phyloP scores from a whole-genome alignment of 2,888 invertebrate genomes.

The Cremastobaeus sp. region DNA sequence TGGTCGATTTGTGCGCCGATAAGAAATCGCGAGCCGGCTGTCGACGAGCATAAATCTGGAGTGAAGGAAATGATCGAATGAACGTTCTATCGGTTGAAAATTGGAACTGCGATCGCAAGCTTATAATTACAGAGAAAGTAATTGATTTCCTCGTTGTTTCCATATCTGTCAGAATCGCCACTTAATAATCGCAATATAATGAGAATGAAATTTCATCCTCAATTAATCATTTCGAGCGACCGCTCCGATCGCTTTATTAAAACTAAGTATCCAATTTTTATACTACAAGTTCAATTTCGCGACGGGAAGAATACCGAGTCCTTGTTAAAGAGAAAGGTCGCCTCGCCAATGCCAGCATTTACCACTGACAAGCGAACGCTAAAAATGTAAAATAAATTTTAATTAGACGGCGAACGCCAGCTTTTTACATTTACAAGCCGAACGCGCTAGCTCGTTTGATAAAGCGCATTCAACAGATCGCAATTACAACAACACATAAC shows the following conservation, averaged over 20 bases:
- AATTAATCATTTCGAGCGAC: conserved; percentile 32
- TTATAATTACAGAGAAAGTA: conserved; percentile 55
- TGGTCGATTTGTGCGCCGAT: conserved; percentile 28
- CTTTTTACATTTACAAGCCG: conserved; percentile 36
- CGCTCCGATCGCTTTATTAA: conserved; percentile 3
- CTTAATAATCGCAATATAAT: conserved; percentile 22
- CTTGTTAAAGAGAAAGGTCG: conserved; percentile 52
- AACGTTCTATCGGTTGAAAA: conserved; percentile 45
- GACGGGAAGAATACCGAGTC: conserved; percentile 43
- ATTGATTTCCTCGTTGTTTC: conserved; percentile 52
- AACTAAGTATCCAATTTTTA: conserved; percentile 16
- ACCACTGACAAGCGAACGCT: conserved; percentile 41
- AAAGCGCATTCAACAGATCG: conserved; percentile 37
- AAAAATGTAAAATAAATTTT: conserved; percentile 54
- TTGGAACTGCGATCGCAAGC: conserved; percentile 39
- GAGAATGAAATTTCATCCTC: conserved; percentile 15
- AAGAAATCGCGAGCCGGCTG: conserved; percentile 26
- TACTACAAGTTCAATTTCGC: conserved; percentile 41
- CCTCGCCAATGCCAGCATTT: conserved; percentile 52
- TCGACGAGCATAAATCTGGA: conserved; percentile 31
- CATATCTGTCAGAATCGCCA: conserved; percentile 49
- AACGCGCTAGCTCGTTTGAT: conserved; percentile 14
- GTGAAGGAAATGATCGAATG: conserved; percentile 43
- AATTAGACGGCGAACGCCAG: conserved; percentile 45
- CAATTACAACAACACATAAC: conserved; percentile 44